A percentile compares a stretch with the other conserved stretches of the same genome.
These are phyloP conservation scores for Typhlichthys eigenmanni DNA, from an alignment of 2,797 vertebrate species.

Conservation along the genomic window DNA sequence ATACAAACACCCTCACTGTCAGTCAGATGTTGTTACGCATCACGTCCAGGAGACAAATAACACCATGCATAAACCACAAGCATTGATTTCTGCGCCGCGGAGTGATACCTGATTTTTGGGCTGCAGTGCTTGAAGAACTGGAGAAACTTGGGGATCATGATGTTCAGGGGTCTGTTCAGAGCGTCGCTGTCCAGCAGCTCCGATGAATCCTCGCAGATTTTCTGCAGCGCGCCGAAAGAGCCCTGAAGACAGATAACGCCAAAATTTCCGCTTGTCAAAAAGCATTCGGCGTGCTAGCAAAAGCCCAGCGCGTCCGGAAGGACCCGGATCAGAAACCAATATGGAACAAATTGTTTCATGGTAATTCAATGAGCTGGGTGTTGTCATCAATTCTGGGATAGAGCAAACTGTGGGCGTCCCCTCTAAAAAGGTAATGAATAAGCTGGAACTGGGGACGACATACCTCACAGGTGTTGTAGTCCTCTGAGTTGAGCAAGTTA, in stretches of 20 bases:
- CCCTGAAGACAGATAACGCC: slow-evolving; percentile 78
- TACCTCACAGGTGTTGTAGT: slow-evolving; percentile 96
- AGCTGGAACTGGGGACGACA: slow-evolving; percentile 6
- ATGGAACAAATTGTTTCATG: slow-evolving; percentile 38
- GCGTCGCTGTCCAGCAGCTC: slow-evolving; percentile 94
- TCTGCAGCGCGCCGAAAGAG: slow-evolving; percentile 93
- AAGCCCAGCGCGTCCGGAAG: slow-evolving; percentile 42
- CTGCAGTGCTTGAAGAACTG: slow-evolving; percentile 98
- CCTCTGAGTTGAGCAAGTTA: slow-evolving; percentile 91
- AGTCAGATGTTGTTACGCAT: slow-evolving; percentile 44
- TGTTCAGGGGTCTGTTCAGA: slow-evolving; percentile 90
- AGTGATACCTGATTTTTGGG: slow-evolving; percentile 88
- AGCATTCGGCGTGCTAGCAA: slow-evolving; percentile 46
- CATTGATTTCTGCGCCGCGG: background rate
- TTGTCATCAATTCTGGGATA: slow-evolving; percentile 36
- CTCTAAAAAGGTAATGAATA: background rate
- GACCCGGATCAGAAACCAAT: slow-evolving; percentile 60
- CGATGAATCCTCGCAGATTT: slow-evolving; percentile 94
- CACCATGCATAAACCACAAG: background rate
- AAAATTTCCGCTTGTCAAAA: slow-evolving; percentile 52
- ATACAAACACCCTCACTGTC: slow-evolving; percentile 52
- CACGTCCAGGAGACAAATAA: slow-evolving; percentile 33
- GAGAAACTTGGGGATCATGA: slow-evolving; percentile 97
- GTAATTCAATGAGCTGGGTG: slow-evolving; percentile 22
- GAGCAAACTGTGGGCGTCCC: too few relatives aligned